phyloP scores from a whole-genome alignment of 1,140 invertebrate species.

The Drosophila grimshawi region DNA sequence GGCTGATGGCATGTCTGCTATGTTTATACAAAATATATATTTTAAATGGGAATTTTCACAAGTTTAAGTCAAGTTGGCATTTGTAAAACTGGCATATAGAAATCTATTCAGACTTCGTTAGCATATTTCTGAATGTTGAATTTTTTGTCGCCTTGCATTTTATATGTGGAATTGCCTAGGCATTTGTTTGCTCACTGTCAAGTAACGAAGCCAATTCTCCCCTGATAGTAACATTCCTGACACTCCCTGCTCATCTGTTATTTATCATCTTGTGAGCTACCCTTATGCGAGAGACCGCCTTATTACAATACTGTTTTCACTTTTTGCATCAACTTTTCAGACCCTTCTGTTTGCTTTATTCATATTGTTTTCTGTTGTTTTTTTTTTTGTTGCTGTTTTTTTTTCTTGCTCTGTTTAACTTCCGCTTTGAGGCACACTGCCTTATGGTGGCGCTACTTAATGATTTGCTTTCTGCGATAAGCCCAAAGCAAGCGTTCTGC shows the following conservation, averaged over 20 bases:
- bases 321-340: constrained; percentile 20
- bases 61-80: no score
- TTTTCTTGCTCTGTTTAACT: constrained; percentile 49
- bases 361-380: constrained; percentile 11
- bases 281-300: constrained; percentile 11
- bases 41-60: no score
- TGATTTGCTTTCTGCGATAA: constrained; percentile 69
- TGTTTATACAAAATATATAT: no score
- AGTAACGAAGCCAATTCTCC: constrained; percentile 46
- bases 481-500: constrained; percentile 38
- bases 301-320: neutral
- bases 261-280: constrained; percentile 67
- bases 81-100: no score
- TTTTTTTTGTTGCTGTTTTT: constrained; percentile 31
- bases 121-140: neutral
- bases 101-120: no score
- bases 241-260: constrained; percentile 77
- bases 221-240: constrained; percentile 44
- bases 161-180: constrained; percentile 8
- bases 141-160: constrained; percentile 49
- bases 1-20: no score
- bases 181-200: constrained; percentile 66
- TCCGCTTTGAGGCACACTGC: constrained; percentile 48
- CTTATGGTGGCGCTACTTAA: constrained; percentile 12
- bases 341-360: constrained; percentile 3